phyloP scores from a whole-genome alignment of 1,140 invertebrate genomes.

The Temnothorax longispinosus region DNA sequence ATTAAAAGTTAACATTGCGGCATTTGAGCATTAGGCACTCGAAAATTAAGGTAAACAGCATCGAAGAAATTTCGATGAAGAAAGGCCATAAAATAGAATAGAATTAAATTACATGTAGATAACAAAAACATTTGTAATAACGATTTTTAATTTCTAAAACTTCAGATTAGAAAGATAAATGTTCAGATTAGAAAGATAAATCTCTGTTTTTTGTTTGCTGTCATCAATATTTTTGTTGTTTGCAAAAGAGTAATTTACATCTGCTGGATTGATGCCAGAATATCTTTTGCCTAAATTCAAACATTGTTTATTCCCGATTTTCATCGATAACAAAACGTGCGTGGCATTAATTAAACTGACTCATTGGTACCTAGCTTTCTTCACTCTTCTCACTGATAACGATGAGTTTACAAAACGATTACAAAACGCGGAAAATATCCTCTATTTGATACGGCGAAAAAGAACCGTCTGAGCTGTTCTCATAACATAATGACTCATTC shows the following conservation, averaged over 20 bases:
- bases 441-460: not conserved
- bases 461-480: not conserved
- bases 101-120: not conserved
- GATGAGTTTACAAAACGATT: slow-evolving; percentile 6
- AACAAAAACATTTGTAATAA: slow-evolving; percentile 17
- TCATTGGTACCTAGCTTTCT: not conserved
- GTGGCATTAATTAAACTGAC: slow-evolving; percentile 2
- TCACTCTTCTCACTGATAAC: not conserved
- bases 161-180: not conserved
- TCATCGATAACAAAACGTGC: not conserved
- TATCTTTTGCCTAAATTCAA: not conserved
- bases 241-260: not conserved
- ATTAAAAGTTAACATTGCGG: not conserved
- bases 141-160: not conserved
- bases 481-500: slow-evolving; percentile 5
- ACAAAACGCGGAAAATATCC: not conserved
- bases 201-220: not conserved
- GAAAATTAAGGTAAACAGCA: not conserved
- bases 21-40: not conserved
- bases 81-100: not conserved
- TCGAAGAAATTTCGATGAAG: not conserved
- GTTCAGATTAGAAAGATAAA: not conserved
- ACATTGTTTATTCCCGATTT: not conserved
- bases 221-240: not conserved
- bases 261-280: not conserved